phyloP scores from a whole-genome alignment of 2,888 invertebrate genomes.

The Pseudoips prasinana region DNA sequence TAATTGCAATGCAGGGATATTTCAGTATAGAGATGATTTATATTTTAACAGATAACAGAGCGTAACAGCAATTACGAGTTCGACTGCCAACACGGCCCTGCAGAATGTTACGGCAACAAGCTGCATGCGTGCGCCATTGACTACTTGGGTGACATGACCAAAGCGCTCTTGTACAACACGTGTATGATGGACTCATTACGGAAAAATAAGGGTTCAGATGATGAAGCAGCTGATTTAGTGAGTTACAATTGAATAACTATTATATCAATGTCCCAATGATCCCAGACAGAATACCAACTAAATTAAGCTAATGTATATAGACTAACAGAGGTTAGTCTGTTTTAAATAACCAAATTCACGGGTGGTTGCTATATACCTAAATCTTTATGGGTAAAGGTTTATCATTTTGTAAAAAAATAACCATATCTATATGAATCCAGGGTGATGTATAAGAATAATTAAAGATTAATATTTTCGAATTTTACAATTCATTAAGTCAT shows the following conservation, averaged over 20 bases:
- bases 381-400: too few species aligned
- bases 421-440: too few species aligned
- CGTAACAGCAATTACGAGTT: slow-evolving; percentile 58
- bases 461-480: too few species aligned
- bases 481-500: too few species aligned
- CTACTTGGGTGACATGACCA: slow-evolving; percentile 71
- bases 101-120: slow-evolving; percentile 89
- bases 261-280: background rate
- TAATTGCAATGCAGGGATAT: too few species aligned
- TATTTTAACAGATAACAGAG: slow-evolving; percentile 31
- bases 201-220: slow-evolving; percentile 37
- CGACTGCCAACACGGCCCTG: slow-evolving; percentile 87
- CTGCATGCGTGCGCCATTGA: slow-evolving; percentile 86
- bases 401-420: too few species aligned
- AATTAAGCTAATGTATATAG: background rate
- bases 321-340: too few species aligned
- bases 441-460: too few species aligned
- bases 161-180: slow-evolving; percentile 81
- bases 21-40: too few species aligned
- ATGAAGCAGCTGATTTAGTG: slow-evolving; percentile 46
- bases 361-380: too few species aligned
- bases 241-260: too few species aligned
- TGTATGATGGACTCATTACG: slow-evolving; percentile 84
- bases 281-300: background rate
- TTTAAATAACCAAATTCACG: too few species aligned